Base-by-base conservation (phyloP, 2,797 vertebrate genomes). In the Sorex maritimensis region DNA sequence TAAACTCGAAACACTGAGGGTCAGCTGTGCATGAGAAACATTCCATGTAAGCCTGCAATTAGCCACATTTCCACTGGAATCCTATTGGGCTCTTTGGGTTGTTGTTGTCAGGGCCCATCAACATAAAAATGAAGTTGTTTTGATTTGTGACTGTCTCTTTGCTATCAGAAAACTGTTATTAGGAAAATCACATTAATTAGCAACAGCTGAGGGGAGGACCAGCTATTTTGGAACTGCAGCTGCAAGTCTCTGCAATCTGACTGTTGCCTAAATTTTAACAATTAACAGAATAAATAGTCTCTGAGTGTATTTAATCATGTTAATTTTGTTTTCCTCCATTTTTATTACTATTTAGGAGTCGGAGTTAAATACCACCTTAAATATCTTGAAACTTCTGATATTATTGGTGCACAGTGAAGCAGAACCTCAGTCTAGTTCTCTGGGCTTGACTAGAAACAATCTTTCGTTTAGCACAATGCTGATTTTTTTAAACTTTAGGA, bases 131-230 rank as follows among this genome's bases (percentile, higher is more conserved):
- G 86, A 95, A 95, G 94, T 94, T 97, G 97, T 97, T 97, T 97
- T 96, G 97, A 94, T 96, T 96, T 94, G 86, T 78, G 86, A 82
- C 93, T 90, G 72, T 94, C 93, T 97, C 86, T 86, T 75, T 94
- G 91, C 91, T 92, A 94, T 96, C 95, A 96, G 94, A 95, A 95
- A 95, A 96, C 96, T 86, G 96, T 96, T 97, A 97, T 97, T 97
- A 97, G 94, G 94, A 95, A 96, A 96, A 95, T 94, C 81, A 55
- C 95, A 97, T 97, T 97, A 97, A 97, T 96, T 97, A 97, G 95
- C 93, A 89, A 81, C 96, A 96, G 96, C 97, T 96, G 94, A 97
- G 80, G n/a, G 73, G 89, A 93, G 86, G 83, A 81, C 30, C 19
- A 73, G 89, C 91, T 91, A n/a, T 93, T 95, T 78, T 55, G 63